A percentile compares a stretch with the other conserved stretches of the same genome.
These are phyloP conservation scores for Cotesia vestalis DNA, from an alignment of 1,140 invertebrate genomes.

Conservation along the genomic window DNA sequence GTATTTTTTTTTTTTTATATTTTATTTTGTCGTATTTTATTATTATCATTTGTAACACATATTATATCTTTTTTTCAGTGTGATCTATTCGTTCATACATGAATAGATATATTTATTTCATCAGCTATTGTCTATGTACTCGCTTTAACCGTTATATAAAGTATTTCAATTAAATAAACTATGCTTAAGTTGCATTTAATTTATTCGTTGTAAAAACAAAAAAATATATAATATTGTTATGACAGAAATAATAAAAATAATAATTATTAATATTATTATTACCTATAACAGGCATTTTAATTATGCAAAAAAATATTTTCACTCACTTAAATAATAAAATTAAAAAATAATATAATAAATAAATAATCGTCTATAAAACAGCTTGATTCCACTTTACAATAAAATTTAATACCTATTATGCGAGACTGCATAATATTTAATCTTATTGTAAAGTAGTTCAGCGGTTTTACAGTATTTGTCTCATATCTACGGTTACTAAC, in stretches of 20 bases:
- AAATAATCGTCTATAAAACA: no score
- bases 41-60: neutral
- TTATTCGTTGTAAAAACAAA: constrained; percentile 13
- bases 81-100: neutral
- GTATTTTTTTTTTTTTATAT: neutral
- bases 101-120: neutral
- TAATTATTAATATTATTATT: neutral
- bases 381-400: no score
- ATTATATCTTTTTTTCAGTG: neutral
- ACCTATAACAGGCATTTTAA: no score
- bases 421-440: no score
- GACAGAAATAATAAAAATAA: neutral
- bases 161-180: constrained; percentile 6
- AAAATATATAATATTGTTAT: neutral
- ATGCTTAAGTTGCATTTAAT: neutral
- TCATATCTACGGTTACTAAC: neutral
- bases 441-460: no score
- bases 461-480: no score
- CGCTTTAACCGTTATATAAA: neutral
- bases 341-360: no score
- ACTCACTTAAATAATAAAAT: no score
- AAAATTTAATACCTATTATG: no score
- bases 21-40: neutral
- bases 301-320: no score
- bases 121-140: constrained; percentile 7